A percentile compares a stretch with the other conserved stretches of the same genome.
Conservation (phyloP, 2,113 vertebrate genomes). For the Ploceus nigricollis region DNA sequence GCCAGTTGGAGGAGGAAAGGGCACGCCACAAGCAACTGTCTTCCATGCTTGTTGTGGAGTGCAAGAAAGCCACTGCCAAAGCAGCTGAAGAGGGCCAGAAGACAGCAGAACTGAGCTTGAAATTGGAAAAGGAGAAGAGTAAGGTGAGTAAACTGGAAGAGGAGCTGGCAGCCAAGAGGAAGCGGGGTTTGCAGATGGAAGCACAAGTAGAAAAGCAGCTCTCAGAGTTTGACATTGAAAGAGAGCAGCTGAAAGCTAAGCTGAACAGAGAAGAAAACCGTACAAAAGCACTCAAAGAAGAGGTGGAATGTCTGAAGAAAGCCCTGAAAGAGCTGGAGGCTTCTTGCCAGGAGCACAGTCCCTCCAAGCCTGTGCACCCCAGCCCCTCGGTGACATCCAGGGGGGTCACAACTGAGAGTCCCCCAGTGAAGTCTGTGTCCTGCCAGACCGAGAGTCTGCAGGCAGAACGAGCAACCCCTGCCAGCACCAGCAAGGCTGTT, state of each 20-base stretch:
- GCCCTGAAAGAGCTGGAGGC: constrained; percentile 73
- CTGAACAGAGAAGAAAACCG: constrained; percentile 86
- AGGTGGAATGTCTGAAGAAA: constrained; percentile 81
- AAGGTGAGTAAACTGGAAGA: constrained; percentile 78
- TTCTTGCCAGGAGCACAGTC: not conserved
- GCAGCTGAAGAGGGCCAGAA: constrained; percentile 90
- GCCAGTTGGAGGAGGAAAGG: constrained; percentile 90
- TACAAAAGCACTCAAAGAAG: constrained; percentile 81
- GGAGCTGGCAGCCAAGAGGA: constrained; percentile 80
- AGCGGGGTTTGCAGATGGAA: constrained; percentile 80
- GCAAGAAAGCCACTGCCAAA: constrained; percentile 88
- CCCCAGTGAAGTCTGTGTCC: constrained; percentile 51
- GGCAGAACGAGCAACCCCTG: constrained; percentile 51
- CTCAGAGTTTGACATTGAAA: constrained; percentile 87
- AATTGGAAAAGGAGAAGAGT: constrained; percentile 83
- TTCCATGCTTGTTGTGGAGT: constrained; percentile 89
- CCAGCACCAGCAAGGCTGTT: not conserved
- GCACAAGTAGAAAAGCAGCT: constrained; percentile 85
- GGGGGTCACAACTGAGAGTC: constrained; percentile 54
- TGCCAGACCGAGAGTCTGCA: constrained; percentile 80
- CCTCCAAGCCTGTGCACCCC: not conserved
- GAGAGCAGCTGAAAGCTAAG: constrained; percentile 83
- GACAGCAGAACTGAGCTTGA: constrained; percentile 80
- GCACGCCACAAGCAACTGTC: constrained; percentile 91
- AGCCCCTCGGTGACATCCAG: not conserved